Conservation (phyloP, 2,888 invertebrate species). For the Byasa hedistus region DNA sequence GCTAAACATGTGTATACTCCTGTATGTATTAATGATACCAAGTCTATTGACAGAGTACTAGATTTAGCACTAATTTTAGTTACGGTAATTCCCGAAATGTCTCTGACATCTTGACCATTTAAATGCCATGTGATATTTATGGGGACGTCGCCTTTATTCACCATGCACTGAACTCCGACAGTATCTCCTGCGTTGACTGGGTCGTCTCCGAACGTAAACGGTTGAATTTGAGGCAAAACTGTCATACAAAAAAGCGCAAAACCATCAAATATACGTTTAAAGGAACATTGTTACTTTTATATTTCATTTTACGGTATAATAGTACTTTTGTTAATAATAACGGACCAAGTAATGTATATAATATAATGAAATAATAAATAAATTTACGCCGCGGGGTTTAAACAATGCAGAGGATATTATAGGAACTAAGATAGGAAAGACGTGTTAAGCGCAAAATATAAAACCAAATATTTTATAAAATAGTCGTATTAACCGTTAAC, state of each 20-base stretch:
- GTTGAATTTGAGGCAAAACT: constrained; percentile 89
- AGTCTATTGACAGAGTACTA: constrained; percentile 86
- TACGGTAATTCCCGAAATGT: constrained; percentile 77
- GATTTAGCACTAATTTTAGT: constrained; percentile 82
- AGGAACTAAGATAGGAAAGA: constrained; percentile 40
- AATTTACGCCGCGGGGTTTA: not conserved
- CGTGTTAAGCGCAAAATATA: constrained; percentile 40
- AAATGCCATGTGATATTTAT: constrained; percentile 88
- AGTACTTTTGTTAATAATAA: not conserved
- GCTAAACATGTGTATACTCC: constrained; percentile 88
- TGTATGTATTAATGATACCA: constrained; percentile 85
- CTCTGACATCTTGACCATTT: constrained; percentile 81
- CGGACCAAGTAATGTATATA: too few species aligned
- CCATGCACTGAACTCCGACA: constrained; percentile 87
- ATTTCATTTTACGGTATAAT: not conserved
- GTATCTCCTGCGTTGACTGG: constrained; percentile 88
- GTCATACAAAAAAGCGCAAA: constrained; percentile 33
- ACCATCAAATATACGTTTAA: not conserved
- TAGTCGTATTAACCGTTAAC: constrained; percentile 77
- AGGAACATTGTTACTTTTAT: not conserved
- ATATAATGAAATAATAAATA: not conserved
- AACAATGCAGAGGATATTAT: constrained; percentile 13
- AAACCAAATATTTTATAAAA: constrained; percentile 10
- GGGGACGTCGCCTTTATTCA: constrained; percentile 89
- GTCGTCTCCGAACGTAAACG: constrained; percentile 88